These are phyloP conservation scores for Corella eumyota DNA, from an alignment of 23 tunicate genomes.

Conservation along the genomic window DNA sequence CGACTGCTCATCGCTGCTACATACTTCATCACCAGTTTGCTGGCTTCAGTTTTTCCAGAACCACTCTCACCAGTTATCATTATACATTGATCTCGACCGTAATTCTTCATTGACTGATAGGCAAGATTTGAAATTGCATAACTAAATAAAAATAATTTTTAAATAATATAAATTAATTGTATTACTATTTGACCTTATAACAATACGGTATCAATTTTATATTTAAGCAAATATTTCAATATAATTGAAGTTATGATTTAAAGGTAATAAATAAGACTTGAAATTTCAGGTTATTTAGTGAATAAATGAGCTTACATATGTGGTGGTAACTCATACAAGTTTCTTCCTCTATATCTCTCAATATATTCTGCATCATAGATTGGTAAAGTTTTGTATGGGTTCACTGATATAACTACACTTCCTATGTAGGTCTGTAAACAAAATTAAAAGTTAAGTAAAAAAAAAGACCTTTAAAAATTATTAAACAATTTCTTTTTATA, in stretches of 20 bases:
- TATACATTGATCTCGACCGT: slow-evolving; percentile 87
- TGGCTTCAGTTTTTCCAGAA: slow-evolving; percentile 92
- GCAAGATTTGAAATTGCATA: slow-evolving; percentile 79
- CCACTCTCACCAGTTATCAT: slow-evolving; percentile 96
- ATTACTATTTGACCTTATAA: too few relatives aligned
- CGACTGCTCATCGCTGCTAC: slow-evolving; percentile 87
- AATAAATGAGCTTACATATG: too few relatives aligned
- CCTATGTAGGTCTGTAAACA: slow-evolving; percentile 77
- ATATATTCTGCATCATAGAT: slow-evolving; percentile 61
- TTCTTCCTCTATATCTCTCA: slow-evolving; percentile 82
- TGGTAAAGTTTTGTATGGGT: slow-evolving; percentile 66
- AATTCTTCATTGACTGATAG: slow-evolving; percentile 78
- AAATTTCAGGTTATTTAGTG: too few relatives aligned
- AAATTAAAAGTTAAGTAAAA: neutral
- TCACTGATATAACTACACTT: slow-evolving; percentile 75
- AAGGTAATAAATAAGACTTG: too few relatives aligned
- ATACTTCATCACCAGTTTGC: slow-evolving; percentile 86
- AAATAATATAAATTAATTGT: too few relatives aligned
- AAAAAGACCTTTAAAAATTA: too few relatives aligned
- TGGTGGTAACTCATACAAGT: slow-evolving; percentile 85
- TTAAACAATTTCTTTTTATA: too few relatives aligned
- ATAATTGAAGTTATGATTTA: too few relatives aligned
- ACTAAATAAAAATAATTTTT: too few relatives aligned
- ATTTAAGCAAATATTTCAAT: too few relatives aligned
- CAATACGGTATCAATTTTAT: too few relatives aligned